Evolutionary conservation across 2,888 invertebrate species (phyloP).

Genomic region (Microchrysa polita): DNA sequence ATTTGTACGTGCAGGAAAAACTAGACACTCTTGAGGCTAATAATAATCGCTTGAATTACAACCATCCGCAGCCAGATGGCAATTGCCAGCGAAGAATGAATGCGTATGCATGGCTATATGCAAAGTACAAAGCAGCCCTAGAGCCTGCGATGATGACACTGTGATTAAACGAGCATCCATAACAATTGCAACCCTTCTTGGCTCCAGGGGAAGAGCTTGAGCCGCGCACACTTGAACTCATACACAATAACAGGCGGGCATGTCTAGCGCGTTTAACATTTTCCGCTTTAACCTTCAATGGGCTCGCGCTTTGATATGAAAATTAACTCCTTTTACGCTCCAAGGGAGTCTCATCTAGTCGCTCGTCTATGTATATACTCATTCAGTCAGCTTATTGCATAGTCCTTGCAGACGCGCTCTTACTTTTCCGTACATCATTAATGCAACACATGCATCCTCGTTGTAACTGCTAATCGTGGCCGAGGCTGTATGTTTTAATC

Average conservation of each 20-base stretch:
- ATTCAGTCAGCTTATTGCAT: neutral
- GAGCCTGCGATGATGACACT: neutral
- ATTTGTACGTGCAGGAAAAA: too few species aligned
- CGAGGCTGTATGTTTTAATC: neutral
- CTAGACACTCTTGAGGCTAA: too few species aligned
- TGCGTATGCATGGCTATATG: neutral
- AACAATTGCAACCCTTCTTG: slow-evolving; percentile 1
- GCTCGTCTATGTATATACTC: neutral
- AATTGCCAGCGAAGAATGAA: neutral
- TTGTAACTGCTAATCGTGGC: slow-evolving; percentile 28
- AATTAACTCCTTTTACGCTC: slow-evolving; percentile 33
- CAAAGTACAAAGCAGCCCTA: neutral
- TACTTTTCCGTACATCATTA: too few species aligned
- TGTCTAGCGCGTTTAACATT: slow-evolving; percentile 33
- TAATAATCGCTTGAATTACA: too few species aligned
- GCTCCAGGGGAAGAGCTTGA: slow-evolving; percentile 18
- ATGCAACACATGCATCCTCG: slow-evolving; percentile 10
- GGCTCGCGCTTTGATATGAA: slow-evolving; percentile 28
- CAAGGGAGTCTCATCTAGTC: slow-evolving; percentile 6
- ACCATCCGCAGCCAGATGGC: neutral
- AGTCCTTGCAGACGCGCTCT: neutral
- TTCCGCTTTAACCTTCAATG: slow-evolving; percentile 25
- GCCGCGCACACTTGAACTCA: slow-evolving; percentile 27
- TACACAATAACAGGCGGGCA: neutral
- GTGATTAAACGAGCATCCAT: neutral